Evolutionary conservation across 1,140 invertebrate species (phyloP).

Genomic region (Pseudachorutes palmiensis): DNA sequence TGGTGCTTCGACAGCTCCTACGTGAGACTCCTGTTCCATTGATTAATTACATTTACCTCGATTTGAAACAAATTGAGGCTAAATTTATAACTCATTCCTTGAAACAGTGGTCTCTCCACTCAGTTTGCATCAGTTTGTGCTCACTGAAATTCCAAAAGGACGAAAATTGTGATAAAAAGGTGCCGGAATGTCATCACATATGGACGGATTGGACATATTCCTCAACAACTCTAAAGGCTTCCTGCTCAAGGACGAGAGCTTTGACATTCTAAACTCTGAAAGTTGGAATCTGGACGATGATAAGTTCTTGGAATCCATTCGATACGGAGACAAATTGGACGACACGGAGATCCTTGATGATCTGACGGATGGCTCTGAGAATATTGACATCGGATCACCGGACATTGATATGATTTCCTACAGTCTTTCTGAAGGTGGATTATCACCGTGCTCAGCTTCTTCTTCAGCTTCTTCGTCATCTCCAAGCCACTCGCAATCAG

Average conservation of each 20-base stretch:
- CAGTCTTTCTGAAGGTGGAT: slow-evolving; percentile 7
- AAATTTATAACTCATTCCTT: too few relatives aligned
- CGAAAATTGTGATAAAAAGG: neutral
- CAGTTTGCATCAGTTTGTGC: neutral
- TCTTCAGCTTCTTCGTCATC: slow-evolving; percentile 4
- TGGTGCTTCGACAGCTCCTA: too few relatives aligned
- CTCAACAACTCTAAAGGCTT: neutral
- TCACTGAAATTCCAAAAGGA: neutral
- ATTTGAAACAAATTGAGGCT: too few relatives aligned
- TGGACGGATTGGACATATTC: neutral
- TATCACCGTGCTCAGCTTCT: neutral
- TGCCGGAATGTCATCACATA: slow-evolving; percentile 3
- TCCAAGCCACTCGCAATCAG: slow-evolving; percentile 17
- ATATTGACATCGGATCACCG: slow-evolving; percentile 17
- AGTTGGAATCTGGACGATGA: slow-evolving; percentile 33
- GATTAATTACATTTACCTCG: too few relatives aligned
- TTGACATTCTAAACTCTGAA: slow-evolving; percentile 12
- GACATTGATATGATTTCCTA: slow-evolving; percentile 22
- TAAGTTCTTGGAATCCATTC: slow-evolving; percentile 36
- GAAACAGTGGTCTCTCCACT: neutral
- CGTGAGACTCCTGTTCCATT: too few relatives aligned
- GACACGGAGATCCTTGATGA: neutral
- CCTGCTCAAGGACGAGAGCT: neutral
- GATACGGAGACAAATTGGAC: slow-evolving; percentile 16
- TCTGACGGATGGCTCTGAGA: slow-evolving; percentile 15